These are phyloP conservation scores for Platichthys stellatus DNA, from an alignment of 2,113 vertebrate species.

Conservation along the genomic window DNA sequence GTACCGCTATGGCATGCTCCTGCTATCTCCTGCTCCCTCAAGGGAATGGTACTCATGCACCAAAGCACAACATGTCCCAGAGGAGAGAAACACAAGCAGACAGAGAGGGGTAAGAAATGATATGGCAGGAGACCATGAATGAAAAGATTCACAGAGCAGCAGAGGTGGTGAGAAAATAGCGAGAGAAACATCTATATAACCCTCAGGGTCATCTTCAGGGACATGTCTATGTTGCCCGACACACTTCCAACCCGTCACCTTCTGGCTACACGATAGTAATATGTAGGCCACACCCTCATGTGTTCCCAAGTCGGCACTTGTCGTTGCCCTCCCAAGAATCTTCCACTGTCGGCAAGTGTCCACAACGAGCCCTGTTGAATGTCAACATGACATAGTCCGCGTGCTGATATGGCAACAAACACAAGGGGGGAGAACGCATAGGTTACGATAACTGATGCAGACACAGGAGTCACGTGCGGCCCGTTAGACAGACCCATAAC, in stretches of 20 bases:
- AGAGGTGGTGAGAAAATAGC: neutral
- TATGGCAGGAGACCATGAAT: neutral
- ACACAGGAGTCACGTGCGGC: slow-evolving; percentile 29
- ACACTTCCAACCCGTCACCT: neutral
- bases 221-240: neutral
- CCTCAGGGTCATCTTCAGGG: slow-evolving; percentile 4
- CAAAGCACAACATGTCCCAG: slow-evolving; percentile 65
- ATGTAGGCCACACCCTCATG: neutral
- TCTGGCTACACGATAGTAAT: neutral
- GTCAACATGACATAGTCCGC: slow-evolving; percentile 66
- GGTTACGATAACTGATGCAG: slow-evolving; percentile 46
- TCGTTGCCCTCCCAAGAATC: slow-evolving; percentile 55
- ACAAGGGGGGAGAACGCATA: slow-evolving; percentile 17
- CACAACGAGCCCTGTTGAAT: slow-evolving; percentile 61
- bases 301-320: neutral
- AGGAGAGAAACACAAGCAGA: slow-evolving; percentile 6
- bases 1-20: slow-evolving; percentile 40
- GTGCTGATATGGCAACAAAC: slow-evolving; percentile 76
- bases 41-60: slow-evolving; percentile 38
- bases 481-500: slow-evolving; percentile 35
- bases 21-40: slow-evolving; percentile 44
- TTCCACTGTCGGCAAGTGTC: slow-evolving; percentile 48
- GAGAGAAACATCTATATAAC: neutral
- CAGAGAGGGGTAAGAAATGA: slow-evolving; percentile 14
- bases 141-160: slow-evolving; percentile 6